Evolutionary conservation across 2,797 vertebrate species (phyloP).

Genomic region (Hypotaenidia okinawae): DNA sequence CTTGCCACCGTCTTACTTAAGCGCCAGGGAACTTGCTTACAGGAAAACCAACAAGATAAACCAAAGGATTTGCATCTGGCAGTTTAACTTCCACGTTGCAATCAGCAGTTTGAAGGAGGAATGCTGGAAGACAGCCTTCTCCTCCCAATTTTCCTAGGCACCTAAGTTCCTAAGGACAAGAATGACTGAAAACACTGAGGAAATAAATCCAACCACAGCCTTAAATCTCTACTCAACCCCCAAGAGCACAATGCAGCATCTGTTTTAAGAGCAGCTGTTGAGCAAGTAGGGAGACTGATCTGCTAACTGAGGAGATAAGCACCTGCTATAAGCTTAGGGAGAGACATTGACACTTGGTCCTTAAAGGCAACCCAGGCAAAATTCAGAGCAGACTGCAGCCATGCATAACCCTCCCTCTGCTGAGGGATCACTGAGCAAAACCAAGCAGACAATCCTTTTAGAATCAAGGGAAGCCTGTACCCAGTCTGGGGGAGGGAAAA

Average conservation of each 20-base stretch:
- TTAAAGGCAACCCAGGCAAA: background rate
- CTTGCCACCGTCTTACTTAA: background rate
- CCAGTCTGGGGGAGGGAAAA: background rate
- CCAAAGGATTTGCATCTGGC: background rate
- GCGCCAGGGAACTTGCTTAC: too few relatives aligned
- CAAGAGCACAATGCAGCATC: background rate
- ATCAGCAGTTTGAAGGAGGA: background rate
- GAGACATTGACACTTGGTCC: background rate
- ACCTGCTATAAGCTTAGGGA: constrained; percentile 11
- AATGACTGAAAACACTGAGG: background rate
- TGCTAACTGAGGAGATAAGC: constrained; percentile 31
- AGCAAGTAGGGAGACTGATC: background rate
- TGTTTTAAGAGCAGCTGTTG: background rate
- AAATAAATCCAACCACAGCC: background rate
- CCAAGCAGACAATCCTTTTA: constrained; percentile 6
- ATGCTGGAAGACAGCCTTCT: background rate
- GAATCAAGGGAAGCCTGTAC: background rate
- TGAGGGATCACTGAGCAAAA: constrained; percentile 7
- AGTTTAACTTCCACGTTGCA: background rate
- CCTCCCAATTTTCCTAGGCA: background rate
- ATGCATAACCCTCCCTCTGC: background rate
- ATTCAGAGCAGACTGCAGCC: constrained; percentile 24
- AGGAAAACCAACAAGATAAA: background rate
- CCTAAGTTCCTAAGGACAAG: background rate
- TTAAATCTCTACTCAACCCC: background rate